Evolutionary conservation across 1,140 invertebrate species (phyloP).

Genomic region (Hycleus cichorii): DNA sequence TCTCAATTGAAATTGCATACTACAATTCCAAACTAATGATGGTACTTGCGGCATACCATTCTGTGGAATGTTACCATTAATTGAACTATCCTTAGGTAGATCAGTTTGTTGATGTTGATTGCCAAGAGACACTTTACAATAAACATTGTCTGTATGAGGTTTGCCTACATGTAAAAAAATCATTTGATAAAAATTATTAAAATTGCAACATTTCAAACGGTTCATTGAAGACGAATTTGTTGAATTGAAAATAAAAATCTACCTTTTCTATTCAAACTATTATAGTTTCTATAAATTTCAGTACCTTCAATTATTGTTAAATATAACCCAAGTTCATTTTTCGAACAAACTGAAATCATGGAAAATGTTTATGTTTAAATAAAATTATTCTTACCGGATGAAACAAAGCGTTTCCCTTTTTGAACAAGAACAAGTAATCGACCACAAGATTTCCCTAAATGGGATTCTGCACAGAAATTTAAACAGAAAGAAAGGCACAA

Average conservation of each 20-base stretch:
- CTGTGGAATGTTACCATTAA: constrained; percentile 37
- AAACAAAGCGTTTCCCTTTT: constrained; percentile 37
- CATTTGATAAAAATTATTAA: neutral
- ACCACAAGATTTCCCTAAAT: constrained; percentile 33
- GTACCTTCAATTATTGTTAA: constrained; percentile 26
- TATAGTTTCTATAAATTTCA: constrained; percentile 25
- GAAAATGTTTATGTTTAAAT: constrained; percentile 19
- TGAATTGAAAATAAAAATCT: neutral
- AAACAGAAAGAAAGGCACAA: neutral
- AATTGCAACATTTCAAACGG: too few species aligned
- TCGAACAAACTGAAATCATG: constrained; percentile 32
- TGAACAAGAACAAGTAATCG: constrained; percentile 39
- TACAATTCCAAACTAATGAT: constrained; percentile 60
- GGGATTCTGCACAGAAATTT: constrained; percentile 32
- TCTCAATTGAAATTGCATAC: constrained; percentile 78
- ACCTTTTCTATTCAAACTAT: constrained; percentile 29
- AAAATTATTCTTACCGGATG: constrained; percentile 32
- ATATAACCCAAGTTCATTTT: constrained; percentile 18
- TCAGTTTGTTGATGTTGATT: constrained; percentile 67
- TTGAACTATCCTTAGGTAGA: constrained; percentile 48
- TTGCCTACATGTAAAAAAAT: constrained; percentile 24
- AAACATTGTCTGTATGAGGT: constrained; percentile 50
- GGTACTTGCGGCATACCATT: constrained; percentile 45
- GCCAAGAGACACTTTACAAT: constrained; percentile 74
- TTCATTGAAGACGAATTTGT: neutral